A percentile compares a stretch with the other conserved stretches of the same genome.
Evolutionary conservation across 2,888 invertebrate species (phyloP).

Genomic region (Argyresthia albistria): DNA sequence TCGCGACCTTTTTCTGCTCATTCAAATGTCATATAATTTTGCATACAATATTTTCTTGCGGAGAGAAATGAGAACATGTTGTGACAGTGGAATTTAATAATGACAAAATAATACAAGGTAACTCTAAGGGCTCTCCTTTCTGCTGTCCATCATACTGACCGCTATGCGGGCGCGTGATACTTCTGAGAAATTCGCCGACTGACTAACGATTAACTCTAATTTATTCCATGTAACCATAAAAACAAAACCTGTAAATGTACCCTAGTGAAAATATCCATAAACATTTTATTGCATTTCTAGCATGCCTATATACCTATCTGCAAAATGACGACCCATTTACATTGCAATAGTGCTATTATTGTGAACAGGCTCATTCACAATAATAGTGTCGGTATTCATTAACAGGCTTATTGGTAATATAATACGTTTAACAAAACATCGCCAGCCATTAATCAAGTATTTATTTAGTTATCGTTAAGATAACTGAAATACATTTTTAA

Average conservation of each 20-base stretch:
- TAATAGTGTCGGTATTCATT: no score
- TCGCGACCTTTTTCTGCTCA: slow-evolving; percentile 21
- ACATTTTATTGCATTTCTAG: no score
- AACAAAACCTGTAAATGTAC: neutral
- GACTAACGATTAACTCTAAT: slow-evolving; percentile 60
- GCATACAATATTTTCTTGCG: slow-evolving; percentile 70
- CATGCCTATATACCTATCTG: no score
- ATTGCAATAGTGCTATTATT: no score
- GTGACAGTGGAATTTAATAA: slow-evolving; percentile 72
- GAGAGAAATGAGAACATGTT: slow-evolving; percentile 55
- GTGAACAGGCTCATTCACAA: no score
- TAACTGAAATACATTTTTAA: no score
- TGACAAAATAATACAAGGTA: slow-evolving; percentile 72
- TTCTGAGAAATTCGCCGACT: slow-evolving; percentile 61
- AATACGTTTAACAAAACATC: no score
- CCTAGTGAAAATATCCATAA: no score
- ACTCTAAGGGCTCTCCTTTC: slow-evolving; percentile 66
- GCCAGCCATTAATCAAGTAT: no score
- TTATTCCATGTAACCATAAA: slow-evolving; percentile 27
- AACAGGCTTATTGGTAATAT: no score
- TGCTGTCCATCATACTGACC: slow-evolving; percentile 68
- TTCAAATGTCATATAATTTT: slow-evolving; percentile 72
- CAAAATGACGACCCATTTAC: no score
- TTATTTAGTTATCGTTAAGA: no score
- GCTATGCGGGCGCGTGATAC: slow-evolving; percentile 68